Conservation (phyloP, 2,113 vertebrate species). For the Notothenia coriiceps region DNA sequence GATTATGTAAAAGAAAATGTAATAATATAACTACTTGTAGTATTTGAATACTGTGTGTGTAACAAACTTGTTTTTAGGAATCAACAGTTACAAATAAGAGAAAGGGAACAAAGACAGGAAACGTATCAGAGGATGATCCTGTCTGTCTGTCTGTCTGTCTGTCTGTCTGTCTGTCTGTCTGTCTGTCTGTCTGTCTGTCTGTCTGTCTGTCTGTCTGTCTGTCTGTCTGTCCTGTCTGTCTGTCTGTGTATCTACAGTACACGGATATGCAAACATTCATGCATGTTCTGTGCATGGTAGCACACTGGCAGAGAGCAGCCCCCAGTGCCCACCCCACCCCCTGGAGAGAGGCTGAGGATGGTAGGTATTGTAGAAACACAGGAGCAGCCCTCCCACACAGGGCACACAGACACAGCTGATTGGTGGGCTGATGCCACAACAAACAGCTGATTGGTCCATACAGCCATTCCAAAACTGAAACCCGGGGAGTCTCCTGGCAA, state of each 20-base stretch:
- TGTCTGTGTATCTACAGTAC: not conserved
- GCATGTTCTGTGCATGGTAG: not conserved
- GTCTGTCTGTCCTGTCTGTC: too few species aligned
- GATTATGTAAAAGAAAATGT: constrained; percentile 4
- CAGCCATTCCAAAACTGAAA: constrained; percentile 62
- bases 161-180: too few species aligned
- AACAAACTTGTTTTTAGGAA: not conserved
- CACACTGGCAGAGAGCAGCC: constrained; percentile 24
- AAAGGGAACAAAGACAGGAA: constrained; percentile 1
- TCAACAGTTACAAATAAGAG: not conserved
- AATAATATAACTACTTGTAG: not conserved
- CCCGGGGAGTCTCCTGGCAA: constrained; percentile 74
- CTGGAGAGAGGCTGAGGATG: constrained; percentile 25
- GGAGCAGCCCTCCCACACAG: constrained; percentile 69
- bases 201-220: too few species aligned
- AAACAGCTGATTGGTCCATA: constrained; percentile 71
- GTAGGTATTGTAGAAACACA: constrained; percentile 55
- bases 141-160: too few species aligned
- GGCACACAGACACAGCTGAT: constrained; percentile 57
- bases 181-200: too few species aligned
- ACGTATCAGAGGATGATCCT: not conserved
- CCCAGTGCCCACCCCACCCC: constrained; percentile 34
- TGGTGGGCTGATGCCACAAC: constrained; percentile 61
- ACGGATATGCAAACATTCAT: constrained; percentile 4
- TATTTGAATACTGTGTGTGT: not conserved